Evolutionary conservation across 2,888 invertebrate species (phyloP).

Genomic region (Dascillus cervinus): DNA sequence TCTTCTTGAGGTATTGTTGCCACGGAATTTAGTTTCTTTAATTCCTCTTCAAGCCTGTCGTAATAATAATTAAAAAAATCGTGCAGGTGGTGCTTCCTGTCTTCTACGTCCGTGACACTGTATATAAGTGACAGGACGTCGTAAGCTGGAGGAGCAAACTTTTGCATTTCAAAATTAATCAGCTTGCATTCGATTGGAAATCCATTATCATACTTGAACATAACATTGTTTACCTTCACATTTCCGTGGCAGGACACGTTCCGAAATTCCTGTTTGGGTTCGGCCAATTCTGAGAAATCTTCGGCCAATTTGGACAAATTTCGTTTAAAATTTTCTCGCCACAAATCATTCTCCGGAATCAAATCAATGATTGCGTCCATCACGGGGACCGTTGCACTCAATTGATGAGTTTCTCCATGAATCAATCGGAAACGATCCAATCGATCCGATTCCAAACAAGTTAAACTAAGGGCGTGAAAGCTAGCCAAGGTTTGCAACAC

Average conservation of each 20-base stretch:
- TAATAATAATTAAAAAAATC: slow-evolving; percentile 19
- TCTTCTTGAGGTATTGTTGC: slow-evolving; percentile 10
- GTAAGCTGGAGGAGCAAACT: slow-evolving; percentile 55
- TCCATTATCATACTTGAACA: slow-evolving; percentile 24
- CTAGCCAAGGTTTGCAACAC: too few relatives aligned
- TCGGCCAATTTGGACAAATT: slow-evolving; percentile 9
- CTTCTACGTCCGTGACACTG: slow-evolving; percentile 18
- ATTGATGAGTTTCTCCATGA: too few relatives aligned
- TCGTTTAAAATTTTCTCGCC: slow-evolving; percentile 11
- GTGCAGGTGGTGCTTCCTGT: slow-evolving; percentile 16
- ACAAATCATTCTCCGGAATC: slow-evolving; percentile 6
- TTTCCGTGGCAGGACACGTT: slow-evolving; percentile 39
- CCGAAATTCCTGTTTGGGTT: slow-evolving; percentile 32
- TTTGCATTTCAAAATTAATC: slow-evolving; percentile 32
- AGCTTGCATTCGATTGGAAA: slow-evolving; percentile 25
- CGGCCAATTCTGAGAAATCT: slow-evolving; percentile 27
- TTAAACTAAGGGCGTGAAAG: too few relatives aligned
- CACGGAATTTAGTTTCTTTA: slow-evolving; percentile 13
- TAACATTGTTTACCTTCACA: slow-evolving; percentile 30
- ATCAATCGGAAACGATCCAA: too few relatives aligned
- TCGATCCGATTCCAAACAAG: too few relatives aligned
- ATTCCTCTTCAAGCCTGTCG: slow-evolving; percentile 8
- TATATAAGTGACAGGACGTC: slow-evolving; percentile 46
- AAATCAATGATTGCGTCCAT: slow-evolving; percentile 8
- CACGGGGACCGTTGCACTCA: slow-evolving; percentile 1